Conservation (phyloP, 2,797 vertebrate genomes). For the Coilia nasus region DNA sequence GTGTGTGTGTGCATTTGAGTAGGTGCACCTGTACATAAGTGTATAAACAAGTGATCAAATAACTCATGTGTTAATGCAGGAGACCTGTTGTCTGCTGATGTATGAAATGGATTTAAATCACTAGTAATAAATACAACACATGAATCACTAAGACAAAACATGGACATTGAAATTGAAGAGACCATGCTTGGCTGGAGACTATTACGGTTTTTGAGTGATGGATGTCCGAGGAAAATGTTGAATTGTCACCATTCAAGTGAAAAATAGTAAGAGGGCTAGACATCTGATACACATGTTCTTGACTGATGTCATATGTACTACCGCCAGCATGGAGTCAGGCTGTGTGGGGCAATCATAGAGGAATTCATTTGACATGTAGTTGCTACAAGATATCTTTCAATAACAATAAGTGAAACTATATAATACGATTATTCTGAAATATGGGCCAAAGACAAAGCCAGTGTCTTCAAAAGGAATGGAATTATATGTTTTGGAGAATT, state of each 20-base stretch:
- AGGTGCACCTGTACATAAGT: background rate
- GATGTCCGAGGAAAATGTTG: background rate
- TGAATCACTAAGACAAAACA: conserved; percentile 14
- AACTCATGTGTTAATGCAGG: background rate
- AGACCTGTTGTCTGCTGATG: conserved; percentile 1
- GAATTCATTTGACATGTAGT: background rate
- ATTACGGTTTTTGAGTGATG: background rate
- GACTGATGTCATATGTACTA: background rate
- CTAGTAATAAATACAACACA: background rate
- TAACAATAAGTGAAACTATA: background rate
- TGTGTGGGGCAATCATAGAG: background rate
- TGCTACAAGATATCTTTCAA: background rate
- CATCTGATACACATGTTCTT: background rate
- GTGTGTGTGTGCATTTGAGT: background rate
- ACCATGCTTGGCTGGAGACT: conserved; percentile 9
- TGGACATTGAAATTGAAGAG: background rate
- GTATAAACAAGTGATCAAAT: background rate
- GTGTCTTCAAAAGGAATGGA: background rate
- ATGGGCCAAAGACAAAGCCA: background rate
- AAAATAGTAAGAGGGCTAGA: background rate
- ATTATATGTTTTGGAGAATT: background rate
- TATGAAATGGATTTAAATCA: background rate
- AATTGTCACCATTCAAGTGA: background rate
- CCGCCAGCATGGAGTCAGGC: background rate
- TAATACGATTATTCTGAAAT: background rate